Evolutionary conservation across 2,797 vertebrate genomes (phyloP).

Genomic region (Sebastolobus alascanus): DNA sequence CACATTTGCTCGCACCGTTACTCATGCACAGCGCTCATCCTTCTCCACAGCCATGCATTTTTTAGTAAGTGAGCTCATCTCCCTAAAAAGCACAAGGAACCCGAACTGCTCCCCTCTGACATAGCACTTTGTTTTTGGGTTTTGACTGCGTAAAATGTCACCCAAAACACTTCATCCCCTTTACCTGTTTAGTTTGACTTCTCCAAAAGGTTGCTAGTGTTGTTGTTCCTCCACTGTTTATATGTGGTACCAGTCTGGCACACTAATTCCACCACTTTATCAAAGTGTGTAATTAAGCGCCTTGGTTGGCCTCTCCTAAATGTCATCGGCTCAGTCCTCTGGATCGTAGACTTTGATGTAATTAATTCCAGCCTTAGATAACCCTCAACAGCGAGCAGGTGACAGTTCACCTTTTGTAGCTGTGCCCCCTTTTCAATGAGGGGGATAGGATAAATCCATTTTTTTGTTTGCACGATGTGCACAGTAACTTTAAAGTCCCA

Average conservation of each 20-base stretch:
- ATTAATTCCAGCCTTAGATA: conserved; percentile 70
- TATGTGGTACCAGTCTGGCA: conserved; percentile 34
- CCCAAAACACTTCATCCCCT: conserved; percentile 31
- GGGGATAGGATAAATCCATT: conserved; percentile 1
- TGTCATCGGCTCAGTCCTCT: conserved; percentile 65
- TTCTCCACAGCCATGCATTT: conserved; percentile 68
- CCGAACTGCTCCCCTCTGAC: conserved; percentile 50
- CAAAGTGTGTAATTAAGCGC: conserved; percentile 73
- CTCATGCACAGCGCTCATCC: conserved; percentile 46
- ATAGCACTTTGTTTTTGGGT: conserved; percentile 36
- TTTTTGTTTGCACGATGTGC: neutral
- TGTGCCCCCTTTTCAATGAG: neutral
- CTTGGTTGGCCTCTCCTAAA: conserved; percentile 74
- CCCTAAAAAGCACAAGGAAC: conserved; percentile 41
- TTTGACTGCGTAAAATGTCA: conserved; percentile 60
- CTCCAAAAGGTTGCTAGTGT: conserved; percentile 64
- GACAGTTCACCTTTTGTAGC: conserved; percentile 54
- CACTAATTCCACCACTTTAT: conserved; percentile 65
- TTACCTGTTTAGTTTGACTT: conserved; percentile 44
- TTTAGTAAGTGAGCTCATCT: conserved; percentile 72
- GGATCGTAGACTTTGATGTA: conserved; percentile 69
- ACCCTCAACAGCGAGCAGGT: conserved; percentile 45
- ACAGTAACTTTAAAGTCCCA: neutral
- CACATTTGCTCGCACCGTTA: conserved; percentile 55
- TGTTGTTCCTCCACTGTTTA: conserved; percentile 57